Evolutionary conservation across 2,113 vertebrate species (phyloP).

Genomic region (Solea senegalensis): DNA sequence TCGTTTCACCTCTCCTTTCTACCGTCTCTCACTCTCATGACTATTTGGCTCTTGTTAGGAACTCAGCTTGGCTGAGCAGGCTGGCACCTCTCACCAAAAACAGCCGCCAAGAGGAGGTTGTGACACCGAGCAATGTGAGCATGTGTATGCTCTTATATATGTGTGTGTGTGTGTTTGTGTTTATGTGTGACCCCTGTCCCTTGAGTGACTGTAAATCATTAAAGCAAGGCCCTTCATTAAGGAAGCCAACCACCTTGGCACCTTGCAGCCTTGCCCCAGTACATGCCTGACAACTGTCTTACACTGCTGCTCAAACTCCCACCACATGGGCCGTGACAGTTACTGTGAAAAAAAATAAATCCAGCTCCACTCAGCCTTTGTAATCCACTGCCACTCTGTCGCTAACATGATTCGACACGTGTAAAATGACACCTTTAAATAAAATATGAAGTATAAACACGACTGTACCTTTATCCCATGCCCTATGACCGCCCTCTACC

Average conservation of each 20-base stretch:
- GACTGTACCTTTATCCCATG: background rate
- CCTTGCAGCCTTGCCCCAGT: slow-evolving; percentile 51
- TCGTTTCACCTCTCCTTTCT: slow-evolving; percentile 50
- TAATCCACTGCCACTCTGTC: background rate
- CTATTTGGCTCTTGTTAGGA: slow-evolving; percentile 79
- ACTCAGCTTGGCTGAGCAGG: slow-evolving; percentile 59
- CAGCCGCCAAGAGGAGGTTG: slow-evolving; percentile 69
- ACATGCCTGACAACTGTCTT: slow-evolving; percentile 36
- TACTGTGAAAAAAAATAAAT: slow-evolving; percentile 26
- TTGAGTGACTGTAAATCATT: slow-evolving; percentile 73
- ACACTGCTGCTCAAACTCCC: slow-evolving; percentile 39
- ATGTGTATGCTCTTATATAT: slow-evolving; percentile 28
- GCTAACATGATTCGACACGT: too few relatives aligned
- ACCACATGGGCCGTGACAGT: slow-evolving; percentile 27
- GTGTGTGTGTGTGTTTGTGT: slow-evolving; percentile 1
- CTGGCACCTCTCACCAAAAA: slow-evolving; percentile 77
- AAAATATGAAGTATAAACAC: too few relatives aligned
- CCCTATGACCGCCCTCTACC: slow-evolving; percentile 4
- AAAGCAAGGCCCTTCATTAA: slow-evolving; percentile 61
- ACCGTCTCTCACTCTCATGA: slow-evolving; percentile 47
- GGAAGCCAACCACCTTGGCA: slow-evolving; percentile 51
- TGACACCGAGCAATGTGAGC: slow-evolving; percentile 49
- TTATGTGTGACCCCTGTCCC: slow-evolving; percentile 46
- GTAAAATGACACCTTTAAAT: background rate
- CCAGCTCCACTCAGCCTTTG: background rate